Conservation (phyloP, 2,113 vertebrate genomes). For the Sus scrofa region DNA sequence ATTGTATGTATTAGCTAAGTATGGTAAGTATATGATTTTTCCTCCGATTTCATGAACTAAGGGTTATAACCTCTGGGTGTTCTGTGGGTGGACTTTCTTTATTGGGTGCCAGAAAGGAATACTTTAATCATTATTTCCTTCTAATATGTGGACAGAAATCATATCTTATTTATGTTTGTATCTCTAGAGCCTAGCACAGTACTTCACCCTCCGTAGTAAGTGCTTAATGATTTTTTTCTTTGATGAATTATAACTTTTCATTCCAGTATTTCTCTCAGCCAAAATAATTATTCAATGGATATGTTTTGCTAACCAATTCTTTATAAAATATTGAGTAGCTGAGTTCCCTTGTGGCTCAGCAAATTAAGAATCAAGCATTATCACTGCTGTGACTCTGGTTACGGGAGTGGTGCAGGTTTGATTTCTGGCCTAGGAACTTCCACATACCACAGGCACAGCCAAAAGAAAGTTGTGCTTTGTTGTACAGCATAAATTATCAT, state of each 20-base stretch:
- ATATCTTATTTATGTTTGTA: background rate
- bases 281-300: background rate
- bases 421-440: too few relatives aligned
- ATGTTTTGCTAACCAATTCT: background rate
- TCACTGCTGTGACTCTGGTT: too few relatives aligned
- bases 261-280: background rate
- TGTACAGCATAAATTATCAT: too few relatives aligned
- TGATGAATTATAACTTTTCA: slow-evolving; percentile 10
- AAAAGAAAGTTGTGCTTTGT: too few relatives aligned
- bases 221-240: slow-evolving; percentile 10
- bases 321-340: background rate
- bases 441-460: too few relatives aligned
- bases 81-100: background rate
- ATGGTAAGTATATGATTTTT: background rate
- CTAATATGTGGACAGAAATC: background rate
- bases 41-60: background rate
- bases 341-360: too few relatives aligned
- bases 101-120: background rate
- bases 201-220: background rate
- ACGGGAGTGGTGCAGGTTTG: too few relatives aligned
- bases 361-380: too few relatives aligned
- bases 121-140: slow-evolving; percentile 10
- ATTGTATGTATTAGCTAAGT: background rate
- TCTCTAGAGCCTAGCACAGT: background rate
- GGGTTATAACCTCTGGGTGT: background rate